Conservation (phyloP, 35 echinoderm and acorn worm genomes). For the Ptychodera flava region DNA sequence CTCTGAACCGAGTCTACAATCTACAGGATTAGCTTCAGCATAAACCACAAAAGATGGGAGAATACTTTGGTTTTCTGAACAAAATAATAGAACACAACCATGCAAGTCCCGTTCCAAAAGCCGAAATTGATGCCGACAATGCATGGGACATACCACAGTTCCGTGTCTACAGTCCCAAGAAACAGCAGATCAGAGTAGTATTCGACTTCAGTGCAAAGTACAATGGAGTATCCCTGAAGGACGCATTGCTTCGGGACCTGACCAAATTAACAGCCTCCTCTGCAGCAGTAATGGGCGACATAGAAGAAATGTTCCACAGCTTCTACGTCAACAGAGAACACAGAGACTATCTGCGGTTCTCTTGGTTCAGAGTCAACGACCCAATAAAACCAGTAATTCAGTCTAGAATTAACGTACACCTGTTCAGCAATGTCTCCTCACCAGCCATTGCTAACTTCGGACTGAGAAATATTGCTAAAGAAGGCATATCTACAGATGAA, state of each 20-base stretch:
- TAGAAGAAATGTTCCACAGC: conserved; percentile 10
- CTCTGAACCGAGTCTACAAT: too few species aligned
- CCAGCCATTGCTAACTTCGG: not conserved
- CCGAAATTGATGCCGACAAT: too few species aligned
- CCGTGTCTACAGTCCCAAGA: not conserved
- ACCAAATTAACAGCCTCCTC: not conserved
- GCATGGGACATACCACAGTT: conserved; percentile 39
- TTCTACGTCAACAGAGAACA: not conserved
- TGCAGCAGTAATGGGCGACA: not conserved
- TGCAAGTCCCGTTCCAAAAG: too few species aligned
- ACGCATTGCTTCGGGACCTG: not conserved
- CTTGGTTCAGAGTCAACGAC: not conserved
- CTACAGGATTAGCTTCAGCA: too few species aligned
- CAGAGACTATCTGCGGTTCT: not conserved
- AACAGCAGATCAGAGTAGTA: conserved; percentile 8
- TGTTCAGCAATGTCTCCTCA: not conserved
- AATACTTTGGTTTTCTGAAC: too few species aligned
- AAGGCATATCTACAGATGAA: not conserved
- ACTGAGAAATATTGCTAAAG: not conserved
- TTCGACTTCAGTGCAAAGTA: conserved; percentile 15
- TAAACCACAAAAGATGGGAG: too few species aligned
- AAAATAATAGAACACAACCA: too few species aligned
- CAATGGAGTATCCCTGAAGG: not conserved
- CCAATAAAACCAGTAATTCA: not conserved
- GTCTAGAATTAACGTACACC: conserved; percentile 3